Evolutionary conservation across 2,888 invertebrate species (phyloP).

Genomic region (Euclidia mi): DNA sequence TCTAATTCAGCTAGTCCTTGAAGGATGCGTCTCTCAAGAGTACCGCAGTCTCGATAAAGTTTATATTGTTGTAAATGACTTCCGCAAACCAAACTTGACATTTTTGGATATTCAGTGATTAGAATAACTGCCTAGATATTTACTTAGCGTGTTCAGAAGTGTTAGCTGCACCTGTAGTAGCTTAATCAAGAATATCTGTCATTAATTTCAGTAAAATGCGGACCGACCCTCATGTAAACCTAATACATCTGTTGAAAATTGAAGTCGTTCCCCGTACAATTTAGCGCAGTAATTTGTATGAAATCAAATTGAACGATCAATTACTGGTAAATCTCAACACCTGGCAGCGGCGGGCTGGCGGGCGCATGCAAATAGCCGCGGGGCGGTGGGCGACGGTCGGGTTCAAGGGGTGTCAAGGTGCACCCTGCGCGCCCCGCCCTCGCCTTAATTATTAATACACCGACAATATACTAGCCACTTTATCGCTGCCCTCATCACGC

Average conservation of each 20-base stretch:
- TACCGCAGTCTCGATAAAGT: too few relatives aligned
- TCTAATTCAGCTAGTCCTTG: slow-evolving; percentile 45
- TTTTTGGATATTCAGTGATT: too few relatives aligned
- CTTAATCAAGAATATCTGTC: neutral
- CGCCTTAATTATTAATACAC: slow-evolving; percentile 71
- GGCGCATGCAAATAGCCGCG: slow-evolving; percentile 59
- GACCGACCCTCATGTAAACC: slow-evolving; percentile 22
- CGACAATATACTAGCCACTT: slow-evolving; percentile 52
- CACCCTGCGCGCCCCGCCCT: slow-evolving; percentile 53
- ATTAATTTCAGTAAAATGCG: neutral
- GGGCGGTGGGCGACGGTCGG: slow-evolving; percentile 52
- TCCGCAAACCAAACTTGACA: too few relatives aligned
- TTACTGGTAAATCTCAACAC: slow-evolving; percentile 63
- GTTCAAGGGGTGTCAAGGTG: slow-evolving; percentile 73
- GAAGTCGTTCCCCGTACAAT: slow-evolving; percentile 35
- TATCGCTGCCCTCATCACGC: slow-evolving; percentile 45
- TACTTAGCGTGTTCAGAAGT: too few relatives aligned
- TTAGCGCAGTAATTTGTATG: slow-evolving; percentile 46
- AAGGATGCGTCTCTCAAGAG: slow-evolving; percentile 2
- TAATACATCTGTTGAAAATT: slow-evolving; percentile 20
- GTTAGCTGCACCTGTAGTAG: neutral
- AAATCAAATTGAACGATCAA: slow-evolving; percentile 61
- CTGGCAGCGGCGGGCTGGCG: too few relatives aligned
- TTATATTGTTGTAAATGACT: too few relatives aligned
- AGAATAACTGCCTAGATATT: too few relatives aligned